Conservation (phyloP, 2,113 vertebrate species). For the Seriola quinqueradiata region DNA sequence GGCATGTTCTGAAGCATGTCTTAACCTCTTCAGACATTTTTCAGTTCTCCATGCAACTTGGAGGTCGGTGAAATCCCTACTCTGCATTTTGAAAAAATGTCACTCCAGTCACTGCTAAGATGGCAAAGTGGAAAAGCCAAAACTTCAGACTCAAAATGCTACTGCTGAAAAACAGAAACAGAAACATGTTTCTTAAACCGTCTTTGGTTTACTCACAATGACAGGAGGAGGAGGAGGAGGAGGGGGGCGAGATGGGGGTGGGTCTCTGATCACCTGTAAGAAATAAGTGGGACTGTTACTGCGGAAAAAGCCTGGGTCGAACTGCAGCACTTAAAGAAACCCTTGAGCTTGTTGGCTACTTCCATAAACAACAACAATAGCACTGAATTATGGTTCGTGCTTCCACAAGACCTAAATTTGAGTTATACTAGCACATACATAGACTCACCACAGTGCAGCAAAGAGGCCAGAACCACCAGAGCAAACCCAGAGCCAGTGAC, state of each 20-base stretch:
- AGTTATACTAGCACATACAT: neutral
- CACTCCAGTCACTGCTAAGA: neutral
- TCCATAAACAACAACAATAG: conserved; percentile 16
- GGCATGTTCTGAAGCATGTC: no score
- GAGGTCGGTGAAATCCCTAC: no score
- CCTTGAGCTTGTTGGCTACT: neutral
- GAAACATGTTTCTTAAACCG: neutral
- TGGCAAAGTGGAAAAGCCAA: neutral
- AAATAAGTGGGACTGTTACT: neutral
- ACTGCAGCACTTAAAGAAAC: neutral
- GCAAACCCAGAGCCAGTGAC: conserved; percentile 84
- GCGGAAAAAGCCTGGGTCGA: neutral
- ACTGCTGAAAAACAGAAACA: neutral
- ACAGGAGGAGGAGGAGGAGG: conserved; percentile 84
- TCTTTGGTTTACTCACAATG: conserved; percentile 82
- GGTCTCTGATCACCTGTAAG: conserved; percentile 94
- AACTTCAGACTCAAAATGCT: neutral
- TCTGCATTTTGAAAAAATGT: no score
- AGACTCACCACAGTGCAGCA: conserved; percentile 92
- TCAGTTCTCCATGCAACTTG: no score
- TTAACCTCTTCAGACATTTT: no score
- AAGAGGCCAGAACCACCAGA: conserved; percentile 99
- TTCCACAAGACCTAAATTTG: neutral
- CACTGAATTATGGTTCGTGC: neutral
- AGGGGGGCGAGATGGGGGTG: conserved; percentile 87